Evolutionary conservation across 1,140 invertebrate genomes (phyloP), one percentile per base, ranked within the genome.

Genomic region (Drosophila paulistorum): DNA sequence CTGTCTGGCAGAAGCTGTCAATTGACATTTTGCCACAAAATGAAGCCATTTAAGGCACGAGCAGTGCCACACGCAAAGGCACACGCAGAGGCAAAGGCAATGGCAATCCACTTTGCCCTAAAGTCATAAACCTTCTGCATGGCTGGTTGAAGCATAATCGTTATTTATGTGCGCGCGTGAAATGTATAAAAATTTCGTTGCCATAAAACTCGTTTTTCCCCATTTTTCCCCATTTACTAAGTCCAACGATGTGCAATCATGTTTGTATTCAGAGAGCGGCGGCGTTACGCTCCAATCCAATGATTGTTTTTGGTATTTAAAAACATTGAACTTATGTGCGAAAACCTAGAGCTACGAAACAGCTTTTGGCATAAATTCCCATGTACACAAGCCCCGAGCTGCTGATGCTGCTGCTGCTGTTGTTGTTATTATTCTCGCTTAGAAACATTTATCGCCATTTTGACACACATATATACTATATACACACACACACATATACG

Each of bases 401-500:
- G 45, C 45, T 68, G 57, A 61, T 66, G 65, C 63, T 78, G 68
- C 30, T 71, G 64, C 59, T 87, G 20, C 20, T 23, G 20, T 2
- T 23, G 65, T 45, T 86, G 66, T 59, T 79, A 54, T 66, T 82
- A 76, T 75, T 79, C 76, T 68, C 78, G 84, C 67, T 87, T 89
- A 83, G 84, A 68, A 89, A 89, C 84, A 89, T 87, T 87, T 87
- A 87, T 87, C 84, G 84, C 84, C 74, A 74, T 87, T 87, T 87
- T 89, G 80, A 87, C 79, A 79, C 66, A 79, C 72, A 73, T 48
- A 69, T 58, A 71, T 61, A 76, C 37, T n/a, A n/a, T n/a, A 71
- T 67, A 62, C 30, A 73, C 62, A 62, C 37, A 13, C 6, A 9
- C 30, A 37, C 10, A 55, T n/a, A 54, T 14, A 35, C 69, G 58